A percentile compares a stretch with the other conserved stretches of the same genome.
Evolutionary conservation across 2,888 invertebrate genomes (phyloP).

Genomic region (Phorcus lineatus): DNA sequence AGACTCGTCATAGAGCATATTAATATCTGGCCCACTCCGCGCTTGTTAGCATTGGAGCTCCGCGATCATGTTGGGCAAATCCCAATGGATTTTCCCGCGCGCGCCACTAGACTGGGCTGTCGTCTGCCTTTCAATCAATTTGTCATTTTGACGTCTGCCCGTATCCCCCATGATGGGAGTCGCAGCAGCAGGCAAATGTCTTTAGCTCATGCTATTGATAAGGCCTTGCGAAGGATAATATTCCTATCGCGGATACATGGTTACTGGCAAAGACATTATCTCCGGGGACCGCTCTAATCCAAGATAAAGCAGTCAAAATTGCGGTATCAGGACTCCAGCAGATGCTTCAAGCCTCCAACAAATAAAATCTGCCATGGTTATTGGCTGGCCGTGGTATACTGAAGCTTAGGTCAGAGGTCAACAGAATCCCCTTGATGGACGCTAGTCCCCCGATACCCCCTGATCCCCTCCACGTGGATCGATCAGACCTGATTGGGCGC

Average conservation of each 20-base stretch:
- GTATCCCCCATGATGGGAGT: constrained; percentile 35
- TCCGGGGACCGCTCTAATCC: constrained; percentile 37
- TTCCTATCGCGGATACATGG: constrained; percentile 36
- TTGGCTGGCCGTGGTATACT: constrained; percentile 35
- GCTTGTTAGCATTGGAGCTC: constrained; percentile 24
- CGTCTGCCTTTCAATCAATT: constrained; percentile 46
- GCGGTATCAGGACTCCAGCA: constrained; percentile 35
- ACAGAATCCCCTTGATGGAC: constrained; percentile 21
- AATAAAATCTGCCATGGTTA: constrained; percentile 40
- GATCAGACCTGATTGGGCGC: constrained; percentile 22
- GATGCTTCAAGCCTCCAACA: constrained; percentile 34
- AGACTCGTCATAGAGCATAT: constrained; percentile 29
- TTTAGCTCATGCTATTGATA: constrained; percentile 37
- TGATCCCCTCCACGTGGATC: constrained; percentile 16
- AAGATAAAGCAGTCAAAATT: constrained; percentile 36
- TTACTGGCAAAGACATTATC: constrained; percentile 35
- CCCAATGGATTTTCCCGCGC: constrained; percentile 30
- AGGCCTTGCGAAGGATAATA: constrained; percentile 38
- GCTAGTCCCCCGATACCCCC: constrained; percentile 4
- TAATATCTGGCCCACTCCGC: constrained; percentile 28
- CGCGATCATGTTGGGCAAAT: constrained; percentile 32
- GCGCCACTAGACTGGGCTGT: constrained; percentile 36
- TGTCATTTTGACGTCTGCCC: constrained; percentile 44
- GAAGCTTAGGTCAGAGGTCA: constrained; percentile 36
- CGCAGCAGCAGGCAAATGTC: constrained; percentile 27